Base-by-base conservation (phyloP, 2,888 invertebrate genomes). In the Xestia rhomboidea region DNA sequence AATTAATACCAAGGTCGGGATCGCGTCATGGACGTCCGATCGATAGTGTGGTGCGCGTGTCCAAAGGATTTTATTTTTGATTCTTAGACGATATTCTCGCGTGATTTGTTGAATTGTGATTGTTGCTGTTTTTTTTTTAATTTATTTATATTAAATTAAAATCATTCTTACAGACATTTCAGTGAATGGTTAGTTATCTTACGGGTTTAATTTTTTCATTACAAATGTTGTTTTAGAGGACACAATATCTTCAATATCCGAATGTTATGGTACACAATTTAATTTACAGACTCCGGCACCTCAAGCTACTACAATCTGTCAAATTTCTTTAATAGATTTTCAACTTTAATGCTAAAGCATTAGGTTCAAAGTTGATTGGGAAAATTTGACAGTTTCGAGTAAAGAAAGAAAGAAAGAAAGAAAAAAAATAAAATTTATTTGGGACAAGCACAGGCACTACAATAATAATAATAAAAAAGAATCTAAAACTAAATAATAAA, bases 1-100 rank as follows among this genome's bases (percentile, higher is more conserved):
- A 82, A 83, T 69, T 71, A 67, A 81, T 87, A 87, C 79, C 85
- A 87, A 88, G 88, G 85, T 82, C 89, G 91, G 90, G 89, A 91
- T 76, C 89, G 89, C 85, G 88, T 85, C 83, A 83, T 83, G 83
- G 84, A 89, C 79, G 76, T 72, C 79, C 76, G 85, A 91, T 94
- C 93, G 91, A 92, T 93, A 90, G 80, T 73, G 69, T 51, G 4
- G 74, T 18, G 83, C 46, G 57, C 69, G 90, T 92, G 73, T 90
- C 91, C 92, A 91, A 88, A 92, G 82, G 68, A 49, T 24, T 46
- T 21, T 62, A 63, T 46, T 44, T 66, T 62, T 3, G 18, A 21
- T 64, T 44, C 15, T 18, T 30, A n/a, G 5, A 30, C 44, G 24
- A 57, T 15, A 30, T 49, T 68, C 4, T 15, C 11, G 2, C 8